Evolutionary conservation across 2,113 vertebrate species (phyloP), one percentile per base, ranked within the genome.

Genomic region (Danionella cerebrum): DNA sequence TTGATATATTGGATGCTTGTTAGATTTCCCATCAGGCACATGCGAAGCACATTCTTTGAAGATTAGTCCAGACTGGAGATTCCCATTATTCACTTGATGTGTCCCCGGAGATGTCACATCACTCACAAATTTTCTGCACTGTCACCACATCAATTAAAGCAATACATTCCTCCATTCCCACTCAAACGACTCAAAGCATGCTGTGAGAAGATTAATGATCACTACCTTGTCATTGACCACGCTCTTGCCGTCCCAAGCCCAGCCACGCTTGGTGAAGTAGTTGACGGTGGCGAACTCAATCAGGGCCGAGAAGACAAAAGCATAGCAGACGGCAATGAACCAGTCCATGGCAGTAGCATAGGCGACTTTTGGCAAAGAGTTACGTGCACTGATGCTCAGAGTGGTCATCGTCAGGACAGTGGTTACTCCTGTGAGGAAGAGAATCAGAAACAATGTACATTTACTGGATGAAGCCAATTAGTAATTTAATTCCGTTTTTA

Each of bases 331-430:
- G 2, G 96, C 96, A 36, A 99, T 99, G 79, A 99, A 99, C 96
- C 96, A 99, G 87, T 99, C 96, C 96, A 99, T 99, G 79, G 96
- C 96, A 1, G 96, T 98, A 62, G 96, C 96, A 58, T 98, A 98
- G 60, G 96, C 95, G 6, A 98, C 96, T 86, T 98, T 98, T 22
- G 96, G 96, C 12, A 98, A 89, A 7, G 96, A 98, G 83, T 98
- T 97, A 68, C 95, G 90, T 4, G 95, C 94, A 45, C 95, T 97
- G 81, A 98, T 98, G 69, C 95, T 97, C 29, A 98, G 83, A 18
- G 96, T 99, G 18, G 96, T 98, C 96, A 99, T 98, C 4, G 96
- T 98, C 53, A 98, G 82, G 21, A 99, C 96, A 7, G 95, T 99
- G 57, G 95, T 99, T 45, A 99, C 95, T 75, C 95, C 96, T 98